phyloP scores from a whole-genome alignment of 2,888 invertebrate species.

The Pelosia muscerda region DNA sequence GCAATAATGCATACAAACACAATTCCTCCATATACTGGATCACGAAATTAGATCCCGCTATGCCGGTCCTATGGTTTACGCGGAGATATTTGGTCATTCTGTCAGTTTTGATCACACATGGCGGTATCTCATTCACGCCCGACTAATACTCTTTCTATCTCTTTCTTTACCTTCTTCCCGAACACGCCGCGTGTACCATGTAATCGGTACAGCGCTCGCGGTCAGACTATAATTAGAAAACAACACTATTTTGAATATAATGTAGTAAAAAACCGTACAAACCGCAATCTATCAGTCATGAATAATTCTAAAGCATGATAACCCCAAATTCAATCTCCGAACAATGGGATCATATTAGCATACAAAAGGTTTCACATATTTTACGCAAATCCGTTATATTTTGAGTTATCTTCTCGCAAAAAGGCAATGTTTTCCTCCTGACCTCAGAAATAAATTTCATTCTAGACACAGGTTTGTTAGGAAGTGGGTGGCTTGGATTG shows the following conservation, averaged over 20 bases:
- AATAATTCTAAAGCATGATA: conserved; percentile 84
- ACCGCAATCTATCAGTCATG: conserved; percentile 78
- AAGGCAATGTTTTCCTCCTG: conserved; percentile 76
- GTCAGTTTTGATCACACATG: too few relatives aligned
- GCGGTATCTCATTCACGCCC: too few relatives aligned
- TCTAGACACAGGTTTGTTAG: conserved; percentile 63
- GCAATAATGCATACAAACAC: too few relatives aligned
- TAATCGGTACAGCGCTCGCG: too few relatives aligned
- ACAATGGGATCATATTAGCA: conserved; percentile 86
- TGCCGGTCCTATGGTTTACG: too few relatives aligned
- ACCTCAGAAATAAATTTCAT: conserved; percentile 78
- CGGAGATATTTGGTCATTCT: too few relatives aligned
- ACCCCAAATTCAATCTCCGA: conserved; percentile 85
- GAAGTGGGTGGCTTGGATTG: conserved; percentile 52
- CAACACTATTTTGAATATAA: conserved; percentile 2
- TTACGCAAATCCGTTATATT: conserved; percentile 85
- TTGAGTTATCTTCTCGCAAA: conserved; percentile 82
- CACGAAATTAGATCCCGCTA: too few relatives aligned
- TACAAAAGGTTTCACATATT: conserved; percentile 87
- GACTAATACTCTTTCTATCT: too few relatives aligned
- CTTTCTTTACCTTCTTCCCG: too few relatives aligned
- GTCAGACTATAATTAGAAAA: background rate
- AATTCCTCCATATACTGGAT: too few relatives aligned
- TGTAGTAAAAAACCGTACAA: conserved; percentile 64
- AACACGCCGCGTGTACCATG: too few relatives aligned